Evolutionary conservation across 2,888 invertebrate genomes (phyloP), one percentile per base, ranked within the genome.

Genomic region (Drosophila yooni): DNA sequence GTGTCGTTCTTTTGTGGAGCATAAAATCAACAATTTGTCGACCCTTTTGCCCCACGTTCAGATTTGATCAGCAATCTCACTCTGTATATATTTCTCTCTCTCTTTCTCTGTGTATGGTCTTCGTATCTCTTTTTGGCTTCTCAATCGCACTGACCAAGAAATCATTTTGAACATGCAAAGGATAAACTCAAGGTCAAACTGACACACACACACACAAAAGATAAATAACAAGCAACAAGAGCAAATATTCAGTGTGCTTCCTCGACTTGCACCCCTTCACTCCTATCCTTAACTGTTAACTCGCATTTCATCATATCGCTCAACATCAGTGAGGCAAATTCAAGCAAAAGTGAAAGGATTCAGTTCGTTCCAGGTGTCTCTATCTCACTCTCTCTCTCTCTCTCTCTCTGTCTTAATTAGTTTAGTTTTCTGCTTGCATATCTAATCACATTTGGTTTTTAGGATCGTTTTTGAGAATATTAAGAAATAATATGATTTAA

Each of bases 61-160:
- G 66, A 68, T 66, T 66, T 70, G 69, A 83, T 73, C 83, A 70
- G 79, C 84, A 71, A 84, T 78, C 84, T 72, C 40, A 15, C 57
- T n/a, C 36, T 21, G n/a, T 25, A 36, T 25, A 2, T 3, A 34
- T 36, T n/a, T 27, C 29, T 21, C 63, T 46, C 25, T 34, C 51
- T 31, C 13, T n/a, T 15, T 8, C 18, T n/a, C 25, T 13, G 4
- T 11, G 25, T 3, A 5, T 13, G 4, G 3, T 29, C 8, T 1
- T 8, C 10, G 25, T 33, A 4, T 48, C 8, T 18, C 27, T 27
- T 27, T 25, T 52, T 31, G 7, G 4, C 2, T 33, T 21, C 29
- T 13, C 33, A 21, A 21, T 36, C 27, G 13, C n/a, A 57, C 43
- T 60, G 74, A 74, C 79, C 60, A 63, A 61, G 72, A 66, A 76